A percentile compares a stretch with the other conserved stretches of the same genome.
phyloP scores from a whole-genome alignment of 64 coral and sea anemone species.

The Astreopora myriophthalma region DNA sequence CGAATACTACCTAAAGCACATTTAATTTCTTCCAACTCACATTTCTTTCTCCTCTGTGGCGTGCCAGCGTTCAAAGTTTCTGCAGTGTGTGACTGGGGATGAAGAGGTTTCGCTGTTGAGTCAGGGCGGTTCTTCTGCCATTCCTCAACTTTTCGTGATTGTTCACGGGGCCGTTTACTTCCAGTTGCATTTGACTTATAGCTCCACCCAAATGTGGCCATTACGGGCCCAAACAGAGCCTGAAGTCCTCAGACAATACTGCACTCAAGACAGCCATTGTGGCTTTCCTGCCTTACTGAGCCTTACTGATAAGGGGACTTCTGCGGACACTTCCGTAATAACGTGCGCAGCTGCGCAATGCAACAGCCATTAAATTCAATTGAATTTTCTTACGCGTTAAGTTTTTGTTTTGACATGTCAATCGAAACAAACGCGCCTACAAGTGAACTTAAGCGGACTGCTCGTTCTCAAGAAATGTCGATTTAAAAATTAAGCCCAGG shows the following conservation, averaged over 20 bases:
- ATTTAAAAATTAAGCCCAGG: too few relatives aligned
- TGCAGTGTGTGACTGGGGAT: constrained; percentile 83
- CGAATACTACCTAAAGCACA: too few relatives aligned
- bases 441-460: too few relatives aligned
- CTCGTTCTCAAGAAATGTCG: too few relatives aligned
- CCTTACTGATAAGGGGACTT: too few relatives aligned
- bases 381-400: too few relatives aligned
- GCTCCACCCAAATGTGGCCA: constrained; percentile 97
- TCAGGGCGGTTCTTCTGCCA: constrained; percentile 73
- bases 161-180: constrained; percentile 72
- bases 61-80: constrained; percentile 81
- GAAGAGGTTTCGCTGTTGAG: constrained; percentile 23
- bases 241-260: not conserved
- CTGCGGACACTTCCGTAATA: constrained; percentile 53
- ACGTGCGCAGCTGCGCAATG: not conserved
- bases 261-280: too few relatives aligned
- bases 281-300: too few relatives aligned
- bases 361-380: too few relatives aligned
- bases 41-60: constrained; percentile 29
- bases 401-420: too few relatives aligned
- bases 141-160: constrained; percentile 74
- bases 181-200: constrained; percentile 83
- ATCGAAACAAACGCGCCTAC: too few relatives aligned
- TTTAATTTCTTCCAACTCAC: not conserved
- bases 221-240: constrained; percentile 12